Conservation (phyloP, 2,113 vertebrate genomes). For the Psilopsiagon aurifrons region DNA sequence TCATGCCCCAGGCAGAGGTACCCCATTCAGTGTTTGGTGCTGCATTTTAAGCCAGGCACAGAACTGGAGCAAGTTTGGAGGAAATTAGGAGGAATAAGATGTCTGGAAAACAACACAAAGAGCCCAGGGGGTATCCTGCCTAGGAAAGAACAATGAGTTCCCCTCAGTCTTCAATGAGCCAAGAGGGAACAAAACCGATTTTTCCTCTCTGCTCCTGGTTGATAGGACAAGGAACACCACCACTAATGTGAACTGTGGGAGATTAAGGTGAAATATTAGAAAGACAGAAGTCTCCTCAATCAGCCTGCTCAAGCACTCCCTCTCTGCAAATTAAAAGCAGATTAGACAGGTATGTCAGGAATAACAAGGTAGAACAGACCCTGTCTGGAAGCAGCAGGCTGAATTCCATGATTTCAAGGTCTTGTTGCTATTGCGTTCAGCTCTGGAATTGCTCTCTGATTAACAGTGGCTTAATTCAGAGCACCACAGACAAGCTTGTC, state of each 20-base stretch:
- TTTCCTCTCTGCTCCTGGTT: not conserved
- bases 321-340: conserved; percentile 37
- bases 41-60: not conserved
- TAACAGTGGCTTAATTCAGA: not conserved
- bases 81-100: not conserved
- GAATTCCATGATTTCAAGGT: not conserved
- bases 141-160: not conserved
- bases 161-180: not conserved
- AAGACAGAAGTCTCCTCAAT: not conserved
- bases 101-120: not conserved
- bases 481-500: not conserved
- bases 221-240: conserved; percentile 8
- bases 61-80: not conserved
- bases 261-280: conserved; percentile 26
- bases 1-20: not conserved
- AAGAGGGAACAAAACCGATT: not conserved
- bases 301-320: conserved; percentile 1
- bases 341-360: conserved; percentile 13
- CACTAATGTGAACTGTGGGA: conserved; percentile 1
- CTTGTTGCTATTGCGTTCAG: not conserved
- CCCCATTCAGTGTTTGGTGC: not conserved
- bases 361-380: not conserved
- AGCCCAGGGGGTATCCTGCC: not conserved
- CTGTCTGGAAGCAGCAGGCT: not conserved
- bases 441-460: not conserved